Evolutionary conservation across 1,140 invertebrate species (phyloP), one percentile per base, ranked within the genome.

Genomic region (Melitaea cinxia): DNA sequence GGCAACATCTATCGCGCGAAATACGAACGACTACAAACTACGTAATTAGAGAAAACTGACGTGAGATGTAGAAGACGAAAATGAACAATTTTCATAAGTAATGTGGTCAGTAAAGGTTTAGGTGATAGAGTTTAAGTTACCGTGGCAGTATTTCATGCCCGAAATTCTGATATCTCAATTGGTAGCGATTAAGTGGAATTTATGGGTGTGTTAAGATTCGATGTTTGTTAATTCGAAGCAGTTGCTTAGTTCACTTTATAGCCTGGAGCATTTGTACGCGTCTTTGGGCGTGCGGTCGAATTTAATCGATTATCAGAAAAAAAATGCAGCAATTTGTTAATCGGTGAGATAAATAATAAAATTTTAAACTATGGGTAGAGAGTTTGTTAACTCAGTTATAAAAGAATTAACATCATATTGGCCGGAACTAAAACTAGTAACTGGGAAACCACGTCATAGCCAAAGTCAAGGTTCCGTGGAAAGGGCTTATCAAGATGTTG

Each of bases 151-250:
- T 6, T 12, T 54, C 17, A 54, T 54, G 26, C 65, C 72, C 60
- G 78, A 81, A 78, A 61, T 68, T 62, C 62, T 80, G 80, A 87
- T 88, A 80, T 82, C 85, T 88, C 80, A 85, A 87, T 87, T 67
- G 77, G 65, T 58, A 70, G 72, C 66, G 75, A 78, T 80, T 72
- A 70, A 74, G 37, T 70, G 47, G 61, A 73, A 85, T 83, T 83
- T 83, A 86, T 75, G 79, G 68, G 59, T 67, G 58, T 61, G 75
- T 79, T 78, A 80, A 76, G 54, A 77, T 75, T 70, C 45, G 66
- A 55, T 81, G 73, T 85, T 83, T 82, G 75, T 79, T 80, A 76
- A 78, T 72, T 72, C 67, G 55, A 68, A 73, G 42, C 37, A 4
- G n/a, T 57, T 65, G 15, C 42, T 65, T 70, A 53, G 63, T 75